Evolutionary conservation across 1,140 invertebrate genomes (phyloP).

Genomic region (Latrodectus geometricus): DNA sequence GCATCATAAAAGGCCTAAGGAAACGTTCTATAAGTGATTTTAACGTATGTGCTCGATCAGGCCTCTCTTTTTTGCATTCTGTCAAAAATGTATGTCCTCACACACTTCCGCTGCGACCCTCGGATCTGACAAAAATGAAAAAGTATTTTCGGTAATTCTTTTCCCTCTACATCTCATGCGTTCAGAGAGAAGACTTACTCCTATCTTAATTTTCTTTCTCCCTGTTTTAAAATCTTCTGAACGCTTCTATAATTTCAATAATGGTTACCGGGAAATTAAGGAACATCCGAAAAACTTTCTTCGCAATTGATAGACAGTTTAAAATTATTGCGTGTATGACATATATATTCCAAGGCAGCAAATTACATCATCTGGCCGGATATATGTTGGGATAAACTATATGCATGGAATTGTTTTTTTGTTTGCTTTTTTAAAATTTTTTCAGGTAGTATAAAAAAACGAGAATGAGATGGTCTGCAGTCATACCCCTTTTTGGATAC

Average conservation of each 20-base stretch:
- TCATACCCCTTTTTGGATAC: slow-evolving; percentile 13
- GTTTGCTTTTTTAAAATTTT: slow-evolving; percentile 1
- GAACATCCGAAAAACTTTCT: slow-evolving; percentile 33
- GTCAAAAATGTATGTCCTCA: neutral
- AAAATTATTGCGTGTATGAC: slow-evolving; percentile 37
- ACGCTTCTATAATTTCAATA: slow-evolving; percentile 45
- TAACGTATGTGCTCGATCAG: slow-evolving; percentile 8
- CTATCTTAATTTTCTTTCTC: neutral
- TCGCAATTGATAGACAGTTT: slow-evolving; percentile 28
- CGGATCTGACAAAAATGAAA: slow-evolving; percentile 6
- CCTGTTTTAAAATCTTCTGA: neutral
- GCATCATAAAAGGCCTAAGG: neutral
- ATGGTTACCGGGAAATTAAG: slow-evolving; percentile 50
- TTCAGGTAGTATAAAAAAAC: slow-evolving; percentile 17
- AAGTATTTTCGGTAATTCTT: slow-evolving; percentile 14
- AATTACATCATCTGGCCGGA: slow-evolving; percentile 35
- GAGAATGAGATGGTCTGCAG: too few species aligned
- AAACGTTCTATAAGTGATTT: slow-evolving; percentile 6
- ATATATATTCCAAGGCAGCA: slow-evolving; percentile 29
- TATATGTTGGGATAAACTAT: slow-evolving; percentile 32
- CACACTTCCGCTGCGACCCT: slow-evolving; percentile 22
- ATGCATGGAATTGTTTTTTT: neutral
- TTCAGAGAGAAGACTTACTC: slow-evolving; percentile 29
- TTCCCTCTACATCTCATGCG: slow-evolving; percentile 48
- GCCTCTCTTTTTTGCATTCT: slow-evolving; percentile 23